Evolutionary conservation across 2,113 vertebrate genomes (phyloP), one percentile per base, ranked within the genome.

Genomic region (Anser brachyrhynchus): DNA sequence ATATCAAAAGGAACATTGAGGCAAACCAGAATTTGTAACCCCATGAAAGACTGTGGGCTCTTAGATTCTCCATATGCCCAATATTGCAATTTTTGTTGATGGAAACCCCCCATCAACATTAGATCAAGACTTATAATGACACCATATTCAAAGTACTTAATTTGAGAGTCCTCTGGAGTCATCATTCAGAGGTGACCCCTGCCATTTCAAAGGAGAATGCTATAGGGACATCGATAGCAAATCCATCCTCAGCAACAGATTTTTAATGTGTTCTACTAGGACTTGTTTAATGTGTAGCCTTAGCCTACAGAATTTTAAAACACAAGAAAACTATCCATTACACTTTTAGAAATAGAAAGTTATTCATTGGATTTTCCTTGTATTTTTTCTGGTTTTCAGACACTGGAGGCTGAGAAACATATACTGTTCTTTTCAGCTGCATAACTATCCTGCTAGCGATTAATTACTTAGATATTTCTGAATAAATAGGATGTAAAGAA

Each of bases 151-250:
- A 87, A 93, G 55, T 41, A 72, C 35, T 96, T 96, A 93, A 90
- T 95, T 88, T 90, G 73, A 89, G 93, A 94, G 73, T 92, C 66
- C 90, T 95, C 95, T 82, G 54, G 92, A 96, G 92, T 93, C 92
- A 62, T 31, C 93, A 76, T 73, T 89, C 89, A 93, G 92, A 95
- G 93, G 92, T 96, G 88, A 95, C 92, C 86, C 76, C 86, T 94
- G 66, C 23, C 61, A 70, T 96, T 96, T 96, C 95, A 96, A 94
- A 97, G 61, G 69, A 91, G 49, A 96, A 96, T 91, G 83, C 90
- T 91, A 92, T 83, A 92, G 93, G 95, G 92, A 90, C 19, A 0
- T 37, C 0, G 2, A 87, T 7, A 92, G 80, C 87, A 43, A 84
- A 90, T 84, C 88, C n/a, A 79, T 82, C 62, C 90, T 84, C 59